Evolutionary conservation across 2,888 invertebrate genomes (phyloP), one percentile per base, ranked within the genome.

Genomic region (Tetanocera ferruginea): DNA sequence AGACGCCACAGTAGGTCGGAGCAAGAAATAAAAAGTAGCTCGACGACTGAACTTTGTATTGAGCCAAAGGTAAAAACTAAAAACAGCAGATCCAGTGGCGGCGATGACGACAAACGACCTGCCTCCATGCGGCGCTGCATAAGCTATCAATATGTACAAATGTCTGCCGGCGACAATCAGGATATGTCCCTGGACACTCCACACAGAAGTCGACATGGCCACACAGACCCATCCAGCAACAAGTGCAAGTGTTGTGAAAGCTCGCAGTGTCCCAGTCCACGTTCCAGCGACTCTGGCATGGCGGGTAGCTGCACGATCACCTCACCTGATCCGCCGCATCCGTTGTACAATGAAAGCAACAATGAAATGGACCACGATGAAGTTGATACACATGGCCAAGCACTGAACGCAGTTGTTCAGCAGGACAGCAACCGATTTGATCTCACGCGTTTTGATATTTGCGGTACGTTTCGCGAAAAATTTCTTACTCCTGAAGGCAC

Each of bases 281-380:
- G 94, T 80, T 95, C 94, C 8, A 96, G 96, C 19, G 90, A 90
- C 87, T 96, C 96, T 0, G 96, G 96, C 31, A 94, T 96, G 90
- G 96, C 95, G 0, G 96, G 96, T 34, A 95, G 95, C 89, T 95
- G 94, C 85, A 93, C 93, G 76, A 91, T 95, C 79, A 92, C 94
- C 5, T 94, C 94, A 0, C 94, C 94, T 0, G 94, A 94, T 88
- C 91, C 93, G n/a, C 88, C 89, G 6, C 71, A 60, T 43, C 69
- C 60, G 8, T 55, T 31, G 31, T 64, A 66, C 52, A 51, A 49
- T 62, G 49, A 23, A 11, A 4, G 17, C 8, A n/a, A 11, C 8
- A 84, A 86, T 49, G 80, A 57, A 1, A 80, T 80, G 23, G 82
- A 80, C 64, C 80, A 81, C 8, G 86, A 83, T 75, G 86, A 86